phyloP scores from a whole-genome alignment of 35 echinoderm and acorn worm genomes.

The Apostichopus japonicus region DNA sequence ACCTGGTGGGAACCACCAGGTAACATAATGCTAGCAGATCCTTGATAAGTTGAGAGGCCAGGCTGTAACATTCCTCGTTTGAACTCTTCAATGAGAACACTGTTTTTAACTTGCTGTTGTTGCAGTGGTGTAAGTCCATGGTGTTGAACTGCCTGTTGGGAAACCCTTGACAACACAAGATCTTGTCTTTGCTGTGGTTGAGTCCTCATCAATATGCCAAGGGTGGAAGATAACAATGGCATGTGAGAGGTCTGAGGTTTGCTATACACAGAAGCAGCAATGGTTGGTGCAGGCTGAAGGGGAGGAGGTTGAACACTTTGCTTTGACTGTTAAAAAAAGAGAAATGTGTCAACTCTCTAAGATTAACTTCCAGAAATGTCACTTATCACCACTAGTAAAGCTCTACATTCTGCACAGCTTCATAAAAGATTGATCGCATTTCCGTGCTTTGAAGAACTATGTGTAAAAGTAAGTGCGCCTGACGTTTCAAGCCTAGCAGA shows the following conservation, averaged over 20 bases:
- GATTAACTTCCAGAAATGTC: too few relatives aligned
- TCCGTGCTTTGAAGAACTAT: too few relatives aligned
- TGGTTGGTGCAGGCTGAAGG: constrained; percentile 16
- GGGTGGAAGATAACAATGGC: constrained; percentile 3
- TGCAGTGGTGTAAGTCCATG: constrained; percentile 24
- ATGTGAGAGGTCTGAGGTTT: constrained; percentile 17
- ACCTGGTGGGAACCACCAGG: background rate
- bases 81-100: constrained; percentile 1
- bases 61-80: constrained; percentile 23
- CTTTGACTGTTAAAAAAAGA: constrained; percentile 12
- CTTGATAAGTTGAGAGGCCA: background rate
- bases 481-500: too few relatives aligned
- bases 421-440: too few relatives aligned
- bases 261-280: constrained; percentile 5
- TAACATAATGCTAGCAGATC: constrained; percentile 5
- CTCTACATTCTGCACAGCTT: too few relatives aligned
- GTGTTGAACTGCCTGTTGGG: constrained; percentile 20
- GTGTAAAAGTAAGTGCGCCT: too few relatives aligned
- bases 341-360: background rate
- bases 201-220: background rate
- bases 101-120: constrained; percentile 18
- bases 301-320: background rate
- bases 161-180: background rate
- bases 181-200: constrained; percentile 26
- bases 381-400: too few relatives aligned